A percentile compares a stretch with the other conserved stretches of the same genome.
phyloP scores from a whole-genome alignment of 2,797 vertebrate genomes.

The Tadarida brasiliensis region DNA sequence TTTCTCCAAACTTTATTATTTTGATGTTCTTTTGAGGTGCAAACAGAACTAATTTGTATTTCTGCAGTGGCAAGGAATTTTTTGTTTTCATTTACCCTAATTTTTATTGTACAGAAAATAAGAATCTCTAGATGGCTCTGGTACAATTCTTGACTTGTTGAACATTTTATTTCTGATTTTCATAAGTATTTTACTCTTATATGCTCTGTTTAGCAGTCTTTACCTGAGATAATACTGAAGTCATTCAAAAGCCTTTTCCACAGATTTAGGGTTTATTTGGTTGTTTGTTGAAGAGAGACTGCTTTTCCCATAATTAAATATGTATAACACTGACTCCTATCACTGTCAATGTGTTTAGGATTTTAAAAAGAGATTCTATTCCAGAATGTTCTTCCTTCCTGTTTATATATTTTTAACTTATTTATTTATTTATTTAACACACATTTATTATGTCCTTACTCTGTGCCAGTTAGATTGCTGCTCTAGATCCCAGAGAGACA shows the following conservation, averaged over 20 bases:
- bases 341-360: background rate
- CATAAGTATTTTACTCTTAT: slow-evolving; percentile 10
- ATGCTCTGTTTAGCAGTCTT: background rate
- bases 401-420: background rate
- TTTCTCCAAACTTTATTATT: background rate
- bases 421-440: slow-evolving; percentile 47
- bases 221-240: background rate
- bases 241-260: slow-evolving; percentile 6
- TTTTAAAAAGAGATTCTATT: slow-evolving; percentile 41
- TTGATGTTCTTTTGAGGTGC: background rate
- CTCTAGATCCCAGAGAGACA: background rate
- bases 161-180: slow-evolving; percentile 26
- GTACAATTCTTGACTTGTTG: background rate
- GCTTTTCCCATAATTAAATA: background rate
- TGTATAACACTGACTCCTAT: background rate
- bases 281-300: background rate
- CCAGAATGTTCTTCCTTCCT: background rate
- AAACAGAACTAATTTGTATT: slow-evolving; percentile 31
- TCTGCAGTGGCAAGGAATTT: background rate
- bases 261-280: background rate
- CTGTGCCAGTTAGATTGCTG: background rate
- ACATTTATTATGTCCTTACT: slow-evolving; percentile 37
- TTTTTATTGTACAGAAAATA: slow-evolving; percentile 43
- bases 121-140: background rate
- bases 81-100: background rate